Base-by-base conservation (phyloP, 30 jellyfish, hydroid and myxozoan species). In the Catostylus mosaicus region DNA sequence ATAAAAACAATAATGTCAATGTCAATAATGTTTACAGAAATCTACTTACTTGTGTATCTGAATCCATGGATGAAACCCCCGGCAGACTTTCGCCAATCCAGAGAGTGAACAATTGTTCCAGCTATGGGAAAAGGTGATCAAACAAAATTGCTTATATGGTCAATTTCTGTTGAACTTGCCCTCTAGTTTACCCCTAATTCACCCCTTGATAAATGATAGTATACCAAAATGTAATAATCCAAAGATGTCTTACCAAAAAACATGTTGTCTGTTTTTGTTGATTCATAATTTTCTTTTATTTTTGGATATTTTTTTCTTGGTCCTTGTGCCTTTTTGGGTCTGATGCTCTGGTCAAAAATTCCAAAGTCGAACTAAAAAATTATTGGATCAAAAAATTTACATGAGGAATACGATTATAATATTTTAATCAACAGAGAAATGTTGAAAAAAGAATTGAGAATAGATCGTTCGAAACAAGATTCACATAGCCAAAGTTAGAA, bases 21-120 rank as follows among this genome's bases (percentile, higher is more conserved):
- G n/a, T n/a, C n/a, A n/a, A n/a, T n/a, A n/a, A n/a, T n/a, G n/a
- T n/a, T n/a, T n/a, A n/a, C n/a, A 16, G 20, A 16, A 48, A 4
- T 48, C 24, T 8, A 9, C 90, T 69, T 77, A 93, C 98, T 73
- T 86, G 98, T 86, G 78, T 93, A 93, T 82, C 98, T 79, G 70
- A 80, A 93, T 11, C 98, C 98, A 54, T 93, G 98, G 38, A 93
- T 93, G 70, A 93, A 93, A 4, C 98, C 98, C 48, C 98, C 98
- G 12, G 98, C 96, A 27, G 98, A 93, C 46, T 86, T 82, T 46
- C 98, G 69, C 92, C 92, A 93, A 37, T 93, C 98, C 64, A 93
- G 70, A 3, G 98, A 93, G 77, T 93, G 98, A 1, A 95, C 57
- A 20, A 88, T 71, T 23, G 90, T 90, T 3, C 98, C 98, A 83